Base-by-base conservation (phyloP, 2,888 invertebrate genomes). In the Aspidiotus destructor region DNA sequence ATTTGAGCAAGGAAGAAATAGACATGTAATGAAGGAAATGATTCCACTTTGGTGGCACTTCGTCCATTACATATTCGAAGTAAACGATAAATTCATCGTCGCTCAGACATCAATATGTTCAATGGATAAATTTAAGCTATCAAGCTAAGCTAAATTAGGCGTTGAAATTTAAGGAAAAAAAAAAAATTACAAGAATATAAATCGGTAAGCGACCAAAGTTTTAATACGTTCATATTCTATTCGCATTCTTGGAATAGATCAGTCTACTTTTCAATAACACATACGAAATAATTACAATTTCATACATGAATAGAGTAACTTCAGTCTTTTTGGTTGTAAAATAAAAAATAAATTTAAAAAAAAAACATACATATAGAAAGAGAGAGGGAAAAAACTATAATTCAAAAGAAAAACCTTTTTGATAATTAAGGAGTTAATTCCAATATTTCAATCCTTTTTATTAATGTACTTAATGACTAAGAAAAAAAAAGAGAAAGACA, bases 241-340 rank as follows among this genome's bases (percentile, higher is more conserved):
- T 8, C 9, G 8, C n/a, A 54, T 54, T 17, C 17, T 54, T 54
- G 9, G 17, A 54, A 16, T 54, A 16, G 55, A 54, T 15, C 55
- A 54, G 17, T 54, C 55, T 16, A 28, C 28, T 28, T 28, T 28
- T 28, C 28, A n/a, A 54, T 16, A 58, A 58, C 8, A 13, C 11
- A 58, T 17, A 58, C 10, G 28, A 15, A 58, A 17, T 28, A 58
- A 40, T 28, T 28, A 58, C 5, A 58, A 40, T n/a, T 58, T 28
- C 28, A 28, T 13, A 58, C 28, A 58, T 58, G 58, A 58, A 58
- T 58, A 58, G 58, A 58, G 58, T 58, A 28, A 58, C 28, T 58
- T 58, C 58, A 58, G 58, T 58, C 58, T 58, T 58, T 40, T 40
- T 11, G 28, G 28, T 28, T 28, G 13, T 40, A 40, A 48, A 48